Conservation (phyloP, 2,113 vertebrate genomes). For the Melanotaenia duboulayi region DNA sequence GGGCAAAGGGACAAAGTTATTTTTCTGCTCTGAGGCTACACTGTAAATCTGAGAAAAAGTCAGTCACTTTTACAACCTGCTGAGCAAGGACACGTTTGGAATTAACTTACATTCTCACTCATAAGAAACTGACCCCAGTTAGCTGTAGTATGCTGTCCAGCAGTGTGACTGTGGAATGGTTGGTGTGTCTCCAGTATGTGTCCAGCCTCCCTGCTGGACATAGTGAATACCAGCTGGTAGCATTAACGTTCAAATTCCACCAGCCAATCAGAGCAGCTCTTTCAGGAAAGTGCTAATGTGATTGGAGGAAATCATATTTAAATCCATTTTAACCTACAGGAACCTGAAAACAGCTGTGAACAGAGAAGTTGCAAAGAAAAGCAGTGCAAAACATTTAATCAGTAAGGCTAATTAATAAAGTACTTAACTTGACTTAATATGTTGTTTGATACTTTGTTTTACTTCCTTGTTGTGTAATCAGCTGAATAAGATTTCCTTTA, state of each 20-base stretch:
- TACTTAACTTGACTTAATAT: too few species aligned
- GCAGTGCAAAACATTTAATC: too few species aligned
- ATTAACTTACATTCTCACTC: constrained; percentile 5
- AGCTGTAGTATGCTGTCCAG: not conserved
- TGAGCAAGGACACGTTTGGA: constrained; percentile 3
- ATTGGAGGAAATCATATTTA: constrained; percentile 21
- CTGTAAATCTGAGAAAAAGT: constrained; percentile 8
- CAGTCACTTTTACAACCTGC: constrained; percentile 1
- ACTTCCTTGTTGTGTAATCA: too few species aligned
- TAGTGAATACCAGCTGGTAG: constrained; percentile 45
- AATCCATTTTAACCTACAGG: not conserved
- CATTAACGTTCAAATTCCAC: constrained; percentile 50
- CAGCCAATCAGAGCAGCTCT: constrained; percentile 51
- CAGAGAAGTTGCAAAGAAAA: not conserved
- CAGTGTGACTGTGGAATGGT: constrained; percentile 18
- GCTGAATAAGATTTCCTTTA: too few species aligned
- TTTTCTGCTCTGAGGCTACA: constrained; percentile 22
- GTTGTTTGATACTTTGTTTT: too few species aligned
- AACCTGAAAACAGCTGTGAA: not conserved
- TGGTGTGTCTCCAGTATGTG: constrained; percentile 37
- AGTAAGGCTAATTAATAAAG: too few species aligned
- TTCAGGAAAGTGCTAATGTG: not conserved
- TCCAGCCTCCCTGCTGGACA: constrained; percentile 37
- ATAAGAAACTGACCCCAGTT: constrained; percentile 2
- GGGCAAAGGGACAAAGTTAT: not conserved